Base-by-base conservation (phyloP, 1,140 invertebrate genomes). In the Acyrthosiphon pisum region DNA sequence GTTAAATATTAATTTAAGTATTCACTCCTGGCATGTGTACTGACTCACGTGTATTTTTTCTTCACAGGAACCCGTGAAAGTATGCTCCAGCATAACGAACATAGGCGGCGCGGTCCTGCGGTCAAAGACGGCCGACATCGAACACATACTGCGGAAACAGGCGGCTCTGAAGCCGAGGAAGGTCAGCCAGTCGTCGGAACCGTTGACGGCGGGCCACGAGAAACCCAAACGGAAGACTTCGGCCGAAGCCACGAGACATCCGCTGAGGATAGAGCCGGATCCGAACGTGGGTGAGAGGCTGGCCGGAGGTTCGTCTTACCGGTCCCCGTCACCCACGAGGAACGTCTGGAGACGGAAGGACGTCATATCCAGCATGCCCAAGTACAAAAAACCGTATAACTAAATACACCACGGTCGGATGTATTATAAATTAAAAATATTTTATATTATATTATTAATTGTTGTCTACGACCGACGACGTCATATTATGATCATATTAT, bases 301-400 rank as follows among this genome's bases (percentile, higher is more conserved):
- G 35, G 91, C 94, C 48, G 87, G 92, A 20, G 60, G 86, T n/a
- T 89, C 90, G n/a, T 86, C 93, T 0, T 93, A 93, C 44, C 84
- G 93, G 30, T 50, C 87, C 46, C 30, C 93, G 93, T 81, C 90
- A 30, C 90, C 94, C 7, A 56, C 50, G 22, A 93, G 76, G 94
- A 30, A 94, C 94, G 20, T 93, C 94, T 98, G 97, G 96, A 98
- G 98, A 95, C 96, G 97, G 84, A 96, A 97, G 90, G 97, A 98
- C 95, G 95, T 98, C 48, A 98, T 98, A 94, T 97, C 97, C 8
- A 98, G 97, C 95, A 97, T 97, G 91, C 96, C 96, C 9, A 96
- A 96, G 41, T 35, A 90, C 26, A 94, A 93, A 93, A 93, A 60
- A 56, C 83, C 50, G 7, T 93, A 91, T 68, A 90, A 76, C 14